phyloP scores from a whole-genome alignment of 2,888 invertebrate species.

The Philopedon plagiatum region DNA sequence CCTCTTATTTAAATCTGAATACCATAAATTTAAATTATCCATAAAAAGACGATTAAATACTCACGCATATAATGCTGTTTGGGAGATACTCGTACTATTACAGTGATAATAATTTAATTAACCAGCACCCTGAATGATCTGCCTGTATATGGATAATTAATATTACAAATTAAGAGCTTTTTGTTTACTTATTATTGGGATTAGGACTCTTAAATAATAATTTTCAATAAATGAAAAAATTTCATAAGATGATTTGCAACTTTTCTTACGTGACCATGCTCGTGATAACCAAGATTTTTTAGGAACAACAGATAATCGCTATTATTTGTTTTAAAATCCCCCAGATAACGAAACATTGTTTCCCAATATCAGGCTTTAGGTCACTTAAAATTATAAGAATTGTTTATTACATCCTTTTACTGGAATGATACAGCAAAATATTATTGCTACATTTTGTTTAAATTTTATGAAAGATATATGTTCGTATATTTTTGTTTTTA shows the following conservation, averaged over 20 bases:
- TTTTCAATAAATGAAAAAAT: background rate
- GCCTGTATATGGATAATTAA: too few relatives aligned
- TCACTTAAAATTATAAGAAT: background rate
- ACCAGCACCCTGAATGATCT: too few relatives aligned
- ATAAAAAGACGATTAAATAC: too few relatives aligned
- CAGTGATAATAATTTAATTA: too few relatives aligned
- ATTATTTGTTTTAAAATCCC: background rate
- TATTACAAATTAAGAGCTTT: too few relatives aligned
- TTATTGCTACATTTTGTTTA: background rate
- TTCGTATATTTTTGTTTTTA: too few relatives aligned
- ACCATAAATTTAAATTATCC: too few relatives aligned
- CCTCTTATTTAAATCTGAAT: too few relatives aligned
- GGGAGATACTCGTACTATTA: too few relatives aligned
- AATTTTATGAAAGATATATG: background rate
- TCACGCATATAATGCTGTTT: too few relatives aligned
- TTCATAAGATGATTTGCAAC: slow-evolving; percentile 20
- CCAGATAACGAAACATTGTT: background rate
- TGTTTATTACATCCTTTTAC: background rate
- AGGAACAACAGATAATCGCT: background rate
- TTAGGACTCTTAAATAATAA: background rate
- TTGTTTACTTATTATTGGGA: too few relatives aligned
- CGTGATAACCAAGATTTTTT: background rate
- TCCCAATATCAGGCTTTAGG: background rate
- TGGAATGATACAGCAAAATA: background rate
- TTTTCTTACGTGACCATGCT: background rate